Evolutionary conservation across 1,140 invertebrate genomes (phyloP), one percentile per base, ranked within the genome.

Genomic region (Bombus balteatus): DNA sequence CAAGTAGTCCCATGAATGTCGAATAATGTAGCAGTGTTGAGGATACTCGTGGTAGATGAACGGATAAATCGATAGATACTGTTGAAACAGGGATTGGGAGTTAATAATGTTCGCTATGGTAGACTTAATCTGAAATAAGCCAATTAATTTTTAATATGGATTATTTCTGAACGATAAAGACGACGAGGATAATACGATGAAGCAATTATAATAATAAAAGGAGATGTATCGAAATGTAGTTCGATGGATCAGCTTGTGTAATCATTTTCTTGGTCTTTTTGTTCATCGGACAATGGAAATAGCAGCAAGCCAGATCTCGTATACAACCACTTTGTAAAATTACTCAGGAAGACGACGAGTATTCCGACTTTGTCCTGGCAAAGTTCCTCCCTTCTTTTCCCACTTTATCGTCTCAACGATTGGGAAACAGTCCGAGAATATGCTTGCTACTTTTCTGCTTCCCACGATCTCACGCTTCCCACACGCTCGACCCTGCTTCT

Each of bases 401-500:
- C 32, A 2, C n/a, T 57, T 71, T 59, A 57, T 32, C 68, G 53
- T 71, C 53, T 41, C 15, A 25, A 72, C n/a, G 70, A 74, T 81
- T 81, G 79, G 43, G 79, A 81, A 74, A 81, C 43, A 39, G 13
- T 15, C 22, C 34, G 15, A 85, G 70, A 85, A 81, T 85, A 81
- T 74, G 77, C 71, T 85, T 53, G 59, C 71, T 37, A 81, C 81
- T 81, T 85, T 81, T 74, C 68, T 34, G 3, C 78, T 74, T 85
- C 79, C 71, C 79, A 81, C 84, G 78, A 68, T 74, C 28, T 9
- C 9, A 8, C 22, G 10, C 70, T 53, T 66, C 83, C 78, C 59
- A 85, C 83, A 57, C 57, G 70, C 18, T 37, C 70, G 25, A 77
- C 59, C 15, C 76, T 28, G n/a, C 76, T 34, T 77, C 28, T 59